Evolutionary conservation across 1,140 invertebrate genomes (phyloP), one percentile per base, ranked within the genome.

Genomic region (Scaptodrosophila lebanonensis): DNA sequence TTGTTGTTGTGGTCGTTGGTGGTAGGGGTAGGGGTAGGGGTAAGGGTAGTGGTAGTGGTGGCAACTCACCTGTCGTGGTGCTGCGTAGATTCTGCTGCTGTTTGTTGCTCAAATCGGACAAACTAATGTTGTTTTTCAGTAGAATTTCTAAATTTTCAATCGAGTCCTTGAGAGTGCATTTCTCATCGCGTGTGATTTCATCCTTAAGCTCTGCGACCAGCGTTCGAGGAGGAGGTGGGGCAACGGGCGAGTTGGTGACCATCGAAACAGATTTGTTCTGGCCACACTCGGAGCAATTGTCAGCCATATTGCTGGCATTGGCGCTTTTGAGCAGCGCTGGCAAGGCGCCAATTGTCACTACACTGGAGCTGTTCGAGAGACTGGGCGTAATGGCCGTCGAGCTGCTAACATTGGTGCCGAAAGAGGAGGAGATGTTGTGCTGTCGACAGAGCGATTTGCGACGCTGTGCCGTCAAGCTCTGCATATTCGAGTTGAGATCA

Each of bases 61-160:
- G 39, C 54, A 38, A 38, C 20, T 3, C 75, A n/a, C 12, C 32
- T 11, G 32, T 9, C 15, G 29, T 51, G 25, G 16, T 60, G 1
- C 64, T 65, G 3, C 84, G 60, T 0, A 86, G 61, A 58, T 70
- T 86, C 61, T 86, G 76, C 16, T 86, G 84, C 40, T 86, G 84
- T 39, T 86, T 86, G 38, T 84, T 86, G 61, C 83, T 86, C 47
- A 86, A 52, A 51, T 86, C 84, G 8, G 85, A 87, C 0, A 87
- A 48, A 11, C 85, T 86, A 3, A 86, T 86, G 53, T 87, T 86
- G 56, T 87, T 87, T 66, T 87, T 86, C 2, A 87, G 49, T 39
- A 87, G 60, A 2, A 85, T 85, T 51, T 86, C 79, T n/a, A 87
- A 60, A 33, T 86, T 87, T 61, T 86, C 85, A 20, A 87, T 87